Evolutionary conservation across 2,888 invertebrate species (phyloP).

Genomic region (Chelonus formosanus): DNA sequence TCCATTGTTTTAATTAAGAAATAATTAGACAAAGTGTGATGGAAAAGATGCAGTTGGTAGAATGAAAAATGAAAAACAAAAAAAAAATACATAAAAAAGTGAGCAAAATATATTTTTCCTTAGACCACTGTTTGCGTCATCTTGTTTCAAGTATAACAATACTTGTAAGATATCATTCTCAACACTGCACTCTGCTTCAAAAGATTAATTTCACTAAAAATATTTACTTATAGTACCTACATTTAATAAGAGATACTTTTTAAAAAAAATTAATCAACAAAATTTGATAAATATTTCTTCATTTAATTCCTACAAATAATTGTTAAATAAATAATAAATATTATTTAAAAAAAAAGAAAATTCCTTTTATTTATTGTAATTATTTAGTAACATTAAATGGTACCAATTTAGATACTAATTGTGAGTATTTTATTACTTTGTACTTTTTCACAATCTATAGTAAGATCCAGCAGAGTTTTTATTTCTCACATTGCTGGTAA

Average conservation of each 20-base stretch:
- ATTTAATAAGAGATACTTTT: too few species aligned
- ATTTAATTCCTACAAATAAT: too few species aligned
- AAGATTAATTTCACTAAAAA: constrained; percentile 20
- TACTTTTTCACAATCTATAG: neutral
- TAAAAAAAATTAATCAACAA: too few species aligned
- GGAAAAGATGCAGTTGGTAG: constrained; percentile 37
- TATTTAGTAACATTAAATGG: too few species aligned
- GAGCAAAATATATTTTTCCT: neutral
- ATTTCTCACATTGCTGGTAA: neutral
- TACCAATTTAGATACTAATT: too few species aligned
- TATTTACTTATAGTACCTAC: too few species aligned
- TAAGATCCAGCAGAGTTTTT: neutral
- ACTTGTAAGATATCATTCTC: neutral
- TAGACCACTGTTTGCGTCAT: constrained; percentile 8
- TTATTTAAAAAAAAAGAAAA: too few species aligned
- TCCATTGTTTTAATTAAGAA: constrained; percentile 50
- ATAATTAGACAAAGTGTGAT: constrained; percentile 48
- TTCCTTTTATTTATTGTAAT: too few species aligned
- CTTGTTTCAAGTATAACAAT: neutral
- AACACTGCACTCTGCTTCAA: constrained; percentile 13
- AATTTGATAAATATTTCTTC: too few species aligned
- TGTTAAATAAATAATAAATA: too few species aligned
- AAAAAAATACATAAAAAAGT: too few species aligned
- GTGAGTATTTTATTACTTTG: too few species aligned
- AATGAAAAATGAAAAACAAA: constrained; percentile 20